Percentiles rank a stretch among this genome's conserved stretches.
phyloP scores from a whole-genome alignment of 2,797 vertebrate species.

The Poliocrania exsul region DNA sequence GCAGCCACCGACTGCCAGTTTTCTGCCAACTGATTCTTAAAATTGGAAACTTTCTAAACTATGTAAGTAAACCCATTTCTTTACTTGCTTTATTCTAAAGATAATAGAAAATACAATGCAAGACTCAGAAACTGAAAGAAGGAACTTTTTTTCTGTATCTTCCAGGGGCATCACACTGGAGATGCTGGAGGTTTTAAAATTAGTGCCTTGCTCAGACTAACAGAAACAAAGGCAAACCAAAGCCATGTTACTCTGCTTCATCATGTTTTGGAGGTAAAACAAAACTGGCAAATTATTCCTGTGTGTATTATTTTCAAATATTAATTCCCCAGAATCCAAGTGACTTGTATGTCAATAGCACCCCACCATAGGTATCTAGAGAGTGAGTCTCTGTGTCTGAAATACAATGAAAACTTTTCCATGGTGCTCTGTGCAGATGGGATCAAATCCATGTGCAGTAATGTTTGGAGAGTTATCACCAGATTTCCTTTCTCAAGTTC shows the following conservation, averaged over 20 bases:
- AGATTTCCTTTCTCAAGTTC: background rate
- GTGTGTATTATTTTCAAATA: background rate
- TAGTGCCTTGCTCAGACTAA: constrained; percentile 89
- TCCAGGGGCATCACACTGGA: constrained; percentile 92
- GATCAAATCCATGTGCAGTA: background rate
- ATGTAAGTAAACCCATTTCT: constrained; percentile 79
- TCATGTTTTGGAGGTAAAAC: constrained; percentile 91
- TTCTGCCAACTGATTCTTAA: constrained; percentile 93
- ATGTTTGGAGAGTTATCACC: background rate
- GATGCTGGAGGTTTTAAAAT: constrained; percentile 95
- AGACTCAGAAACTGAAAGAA: background rate
- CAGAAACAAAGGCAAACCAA: constrained; percentile 93
- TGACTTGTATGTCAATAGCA: background rate
- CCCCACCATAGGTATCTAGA: background rate
- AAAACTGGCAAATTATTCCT: background rate
- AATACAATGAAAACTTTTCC: background rate
- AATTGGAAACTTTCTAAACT: constrained; percentile 96
- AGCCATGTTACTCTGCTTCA: constrained; percentile 90
- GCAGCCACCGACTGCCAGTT: constrained; percentile 82
- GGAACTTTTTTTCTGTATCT: constrained; percentile 11
- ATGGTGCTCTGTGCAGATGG: accelerated
- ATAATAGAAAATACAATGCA: background rate
- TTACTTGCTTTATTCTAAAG: background rate
- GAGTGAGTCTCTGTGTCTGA: background rate
- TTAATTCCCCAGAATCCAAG: background rate